Base-by-base conservation (phyloP, 2,113 vertebrate species). In the Megalops atlanticus region DNA sequence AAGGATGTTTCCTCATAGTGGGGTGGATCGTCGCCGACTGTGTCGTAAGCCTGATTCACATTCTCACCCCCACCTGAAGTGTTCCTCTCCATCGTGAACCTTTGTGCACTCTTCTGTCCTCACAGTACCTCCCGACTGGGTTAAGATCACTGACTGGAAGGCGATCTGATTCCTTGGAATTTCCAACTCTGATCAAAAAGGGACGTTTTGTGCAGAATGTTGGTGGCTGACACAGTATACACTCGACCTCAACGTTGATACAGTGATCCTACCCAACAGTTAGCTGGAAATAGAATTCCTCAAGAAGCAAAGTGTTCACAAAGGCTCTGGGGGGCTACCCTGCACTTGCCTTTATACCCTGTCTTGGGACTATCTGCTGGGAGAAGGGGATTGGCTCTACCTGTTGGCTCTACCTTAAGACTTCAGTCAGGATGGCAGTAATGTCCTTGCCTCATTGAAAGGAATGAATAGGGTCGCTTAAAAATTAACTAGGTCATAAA, bases 1-100 rank as follows among this genome's bases (percentile, higher is more conserved):
- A 96, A 96, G 31, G 96, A 95, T 15, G 93, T 93, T 86, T 97
- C 96, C 85, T 98, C 94, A 1, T 98, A 97, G 72, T 89, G 81
- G 0, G 97, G 96, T 43, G 96, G 95, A 33, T 95, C 94, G 0
- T 94, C 95, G 1, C 92, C 82, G 4, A 89, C 92, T 70, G 86
- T 79, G 74, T 93, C 91, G 2, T 89, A 87, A 1, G 86, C 89
- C 0, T 74, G 36, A 76, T 94, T 94, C 31, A 87, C 79, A 0
- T 90, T 88, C 41, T 88, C 91, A 36, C 87, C 86, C 40, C 85
- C 54, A 4, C 81, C 86, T 4, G 86, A 86, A 64, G 49, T 88
- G 18, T 78, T 31, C 71, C 71, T 88, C 86, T 94, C 90, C 93
- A 94, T 95, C 72, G 68, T 45, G 27, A 82, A 77, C 11, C 39